Evolutionary conservation across 2,113 vertebrate species (phyloP).

Genomic region (Brachypteracias leptosomus): DNA sequence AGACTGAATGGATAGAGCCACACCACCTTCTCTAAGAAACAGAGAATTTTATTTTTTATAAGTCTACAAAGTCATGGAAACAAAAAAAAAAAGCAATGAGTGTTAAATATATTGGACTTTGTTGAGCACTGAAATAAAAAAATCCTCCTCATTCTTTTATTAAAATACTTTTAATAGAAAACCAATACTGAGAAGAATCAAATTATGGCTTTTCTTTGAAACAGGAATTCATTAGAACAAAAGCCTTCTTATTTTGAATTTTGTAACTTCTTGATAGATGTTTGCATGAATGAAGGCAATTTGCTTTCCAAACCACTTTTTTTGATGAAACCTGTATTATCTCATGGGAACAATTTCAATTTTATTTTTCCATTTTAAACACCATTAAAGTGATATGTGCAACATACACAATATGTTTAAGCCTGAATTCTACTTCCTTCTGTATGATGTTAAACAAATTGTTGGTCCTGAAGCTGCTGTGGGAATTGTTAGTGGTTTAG

Average conservation of each 20-base stretch:
- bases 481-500: neutral
- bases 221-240: neutral
- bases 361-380: neutral
- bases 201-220: neutral
- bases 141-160: neutral
- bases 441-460: neutral
- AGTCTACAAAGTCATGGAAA: neutral
- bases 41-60: neutral
- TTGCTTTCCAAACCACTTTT: neutral
- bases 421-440: neutral
- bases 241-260: neutral
- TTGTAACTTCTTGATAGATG: neutral
- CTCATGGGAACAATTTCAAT: neutral
- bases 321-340: neutral
- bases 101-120: neutral
- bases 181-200: neutral
- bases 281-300: neutral
- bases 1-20: neutral
- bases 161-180: neutral
- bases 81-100: neutral
- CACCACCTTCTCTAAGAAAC: neutral
- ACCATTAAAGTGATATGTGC: neutral
- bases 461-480: neutral
- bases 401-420: neutral
- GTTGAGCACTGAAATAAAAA: neutral